A percentile compares a stretch with the other conserved stretches of the same genome.
These are phyloP conservation scores for Hemistola chrysoprasaria DNA, from an alignment of 2,888 invertebrate species.

Conservation along the genomic window DNA sequence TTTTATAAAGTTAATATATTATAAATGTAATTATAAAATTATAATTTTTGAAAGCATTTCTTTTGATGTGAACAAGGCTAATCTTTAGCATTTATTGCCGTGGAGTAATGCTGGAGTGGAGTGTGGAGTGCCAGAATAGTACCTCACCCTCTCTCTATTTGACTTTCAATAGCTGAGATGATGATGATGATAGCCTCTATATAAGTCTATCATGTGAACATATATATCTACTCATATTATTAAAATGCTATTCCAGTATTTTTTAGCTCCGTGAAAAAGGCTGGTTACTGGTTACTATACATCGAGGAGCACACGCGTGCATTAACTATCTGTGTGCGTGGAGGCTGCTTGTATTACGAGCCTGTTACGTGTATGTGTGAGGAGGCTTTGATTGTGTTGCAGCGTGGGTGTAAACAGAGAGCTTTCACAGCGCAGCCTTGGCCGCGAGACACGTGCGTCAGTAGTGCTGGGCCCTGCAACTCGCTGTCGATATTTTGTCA, in stretches of 20 bases:
- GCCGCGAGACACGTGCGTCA: conserved; percentile 78
- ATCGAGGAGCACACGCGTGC: conserved; percentile 9
- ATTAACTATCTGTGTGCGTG: neutral
- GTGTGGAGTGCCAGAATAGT: no score
- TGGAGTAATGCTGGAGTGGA: no score
- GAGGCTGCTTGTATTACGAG: conserved; percentile 13
- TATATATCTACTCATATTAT: neutral
- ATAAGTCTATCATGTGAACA: no score
- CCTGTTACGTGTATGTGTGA: conserved; percentile 31
- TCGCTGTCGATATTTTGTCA: conserved; percentile 19
- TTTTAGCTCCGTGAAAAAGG: conserved; percentile 6
- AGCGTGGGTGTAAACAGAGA: conserved; percentile 64
- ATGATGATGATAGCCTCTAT: no score
- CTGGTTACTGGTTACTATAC: conserved; percentile 4
- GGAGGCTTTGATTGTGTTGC: conserved; percentile 32
- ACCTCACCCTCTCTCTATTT: no score
- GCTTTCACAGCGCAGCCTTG: conserved; percentile 80
- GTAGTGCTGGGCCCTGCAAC: conserved; percentile 52
- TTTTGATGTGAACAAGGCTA: no score
- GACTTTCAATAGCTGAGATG: no score
- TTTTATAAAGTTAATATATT: no score
- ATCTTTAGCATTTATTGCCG: no score
- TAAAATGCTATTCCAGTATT: conserved; percentile 5
- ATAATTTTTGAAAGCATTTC: no score
- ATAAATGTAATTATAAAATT: no score